A percentile compares a stretch with the other conserved stretches of the same genome.
phyloP scores from a whole-genome alignment of 2,888 invertebrate species.

The Junonia oenone region DNA sequence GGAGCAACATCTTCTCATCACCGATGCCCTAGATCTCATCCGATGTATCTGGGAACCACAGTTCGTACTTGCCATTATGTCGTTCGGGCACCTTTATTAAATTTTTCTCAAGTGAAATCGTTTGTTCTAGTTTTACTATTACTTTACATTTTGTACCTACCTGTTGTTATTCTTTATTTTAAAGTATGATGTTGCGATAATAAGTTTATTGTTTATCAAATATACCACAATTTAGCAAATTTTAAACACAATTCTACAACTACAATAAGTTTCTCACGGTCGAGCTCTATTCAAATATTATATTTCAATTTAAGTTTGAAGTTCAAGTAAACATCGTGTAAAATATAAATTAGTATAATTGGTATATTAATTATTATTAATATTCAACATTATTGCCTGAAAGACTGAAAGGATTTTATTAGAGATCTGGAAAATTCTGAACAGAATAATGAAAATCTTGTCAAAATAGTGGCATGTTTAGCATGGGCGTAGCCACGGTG shows the following conservation, averaged over 20 bases:
- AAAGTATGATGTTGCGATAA: slow-evolving; percentile 2
- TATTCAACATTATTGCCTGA: no score
- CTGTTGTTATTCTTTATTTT: slow-evolving; percentile 25
- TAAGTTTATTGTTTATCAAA: not conserved
- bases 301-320: no score
- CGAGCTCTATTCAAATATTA: not conserved
- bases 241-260: not conserved
- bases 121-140: slow-evolving; percentile 47
- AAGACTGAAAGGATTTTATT: no score
- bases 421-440: no score
- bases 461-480: no score
- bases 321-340: no score
- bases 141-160: slow-evolving; percentile 33
- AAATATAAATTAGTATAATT: no score
- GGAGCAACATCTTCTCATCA: slow-evolving; percentile 46
- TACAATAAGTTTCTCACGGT: no score
- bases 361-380: no score
- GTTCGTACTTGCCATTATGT: slow-evolving; percentile 55
- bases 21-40: slow-evolving; percentile 53
- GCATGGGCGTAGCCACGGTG: no score
- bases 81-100: slow-evolving; percentile 44
- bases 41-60: slow-evolving; percentile 59
- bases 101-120: slow-evolving; percentile 59
- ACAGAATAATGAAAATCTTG: no score
- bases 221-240: not conserved